Conservation (phyloP, 2,797 vertebrate genomes). For the Lepus oiostolus region DNA sequence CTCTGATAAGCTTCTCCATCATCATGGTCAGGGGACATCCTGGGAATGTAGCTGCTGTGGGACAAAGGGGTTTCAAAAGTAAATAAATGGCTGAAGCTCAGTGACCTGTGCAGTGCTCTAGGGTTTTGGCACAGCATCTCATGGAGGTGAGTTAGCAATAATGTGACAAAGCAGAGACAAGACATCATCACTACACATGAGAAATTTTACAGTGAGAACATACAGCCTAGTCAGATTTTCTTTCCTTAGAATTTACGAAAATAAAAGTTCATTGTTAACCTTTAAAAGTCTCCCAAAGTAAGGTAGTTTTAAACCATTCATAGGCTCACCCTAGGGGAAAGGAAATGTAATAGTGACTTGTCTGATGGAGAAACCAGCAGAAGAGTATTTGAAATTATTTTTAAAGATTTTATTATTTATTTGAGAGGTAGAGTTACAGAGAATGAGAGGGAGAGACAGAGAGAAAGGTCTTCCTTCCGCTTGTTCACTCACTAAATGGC, state of each 20-base stretch:
- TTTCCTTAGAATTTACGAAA: constrained; percentile 45
- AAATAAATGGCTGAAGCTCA: constrained; percentile 14
- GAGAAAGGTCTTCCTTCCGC: no score
- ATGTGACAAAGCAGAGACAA: constrained; percentile 16
- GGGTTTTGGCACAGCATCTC: neutral
- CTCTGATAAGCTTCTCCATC: constrained; percentile 32
- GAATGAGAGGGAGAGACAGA: no score
- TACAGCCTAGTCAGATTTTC: neutral
- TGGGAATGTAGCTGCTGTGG: neutral
- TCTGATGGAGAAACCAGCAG: neutral
- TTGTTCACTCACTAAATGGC: no score
- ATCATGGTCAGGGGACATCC: neutral
- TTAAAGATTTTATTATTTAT: no score
- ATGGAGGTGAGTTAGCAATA: constrained; percentile 44
- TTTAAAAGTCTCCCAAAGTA: neutral
- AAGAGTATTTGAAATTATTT: neutral
- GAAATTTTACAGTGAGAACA: neutral
- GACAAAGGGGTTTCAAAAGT: constrained; percentile 44
- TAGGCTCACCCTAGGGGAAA: neutral
- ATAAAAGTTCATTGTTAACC: neutral
- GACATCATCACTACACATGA: neutral
- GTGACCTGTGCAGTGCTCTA: constrained; percentile 5
- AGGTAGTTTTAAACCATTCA: constrained; percentile 27
- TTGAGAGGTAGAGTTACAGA: no score
- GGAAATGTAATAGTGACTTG: neutral